A percentile compares a stretch with the other conserved stretches of the same genome.
phyloP scores from a whole-genome alignment of 1,140 invertebrate genomes.

The Temnothorax longispinosus region DNA sequence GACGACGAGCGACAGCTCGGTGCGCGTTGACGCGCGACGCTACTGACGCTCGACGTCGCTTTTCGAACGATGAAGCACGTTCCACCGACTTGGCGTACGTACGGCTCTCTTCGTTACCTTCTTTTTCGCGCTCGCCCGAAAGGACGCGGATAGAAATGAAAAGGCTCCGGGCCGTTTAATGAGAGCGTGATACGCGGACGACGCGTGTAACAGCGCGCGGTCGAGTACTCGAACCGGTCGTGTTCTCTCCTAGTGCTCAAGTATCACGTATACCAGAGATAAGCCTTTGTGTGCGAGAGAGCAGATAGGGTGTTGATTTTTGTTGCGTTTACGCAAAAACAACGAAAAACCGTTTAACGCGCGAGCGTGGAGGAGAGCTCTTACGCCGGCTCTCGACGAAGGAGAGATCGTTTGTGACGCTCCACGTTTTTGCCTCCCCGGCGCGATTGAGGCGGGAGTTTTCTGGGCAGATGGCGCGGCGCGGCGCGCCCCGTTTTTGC shows the following conservation, averaged over 20 bases:
- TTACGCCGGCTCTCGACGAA: constrained; percentile 40
- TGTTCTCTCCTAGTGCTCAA: not conserved
- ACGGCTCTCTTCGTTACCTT: not conserved
- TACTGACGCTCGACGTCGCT: not conserved
- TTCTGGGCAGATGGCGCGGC: constrained; percentile 41
- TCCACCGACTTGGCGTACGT: not conserved
- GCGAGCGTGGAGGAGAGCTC: constrained; percentile 28
- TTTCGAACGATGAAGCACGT: constrained; percentile 9
- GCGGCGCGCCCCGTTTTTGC: constrained; percentile 29
- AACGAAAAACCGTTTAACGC: constrained; percentile 41
- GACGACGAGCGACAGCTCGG: not conserved
- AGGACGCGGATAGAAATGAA: not conserved
- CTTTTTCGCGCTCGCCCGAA: constrained; percentile 29
- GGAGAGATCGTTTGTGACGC: constrained; percentile 55
- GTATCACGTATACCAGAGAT: constrained; percentile 50
- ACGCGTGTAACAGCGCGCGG: not conserved
- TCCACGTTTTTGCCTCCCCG: constrained; percentile 40
- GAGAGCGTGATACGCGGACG: constrained; percentile 17
- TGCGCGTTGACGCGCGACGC: not conserved
- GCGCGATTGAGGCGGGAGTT: constrained; percentile 48
- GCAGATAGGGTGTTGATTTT: constrained; percentile 38
- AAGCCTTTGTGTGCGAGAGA: constrained; percentile 37
- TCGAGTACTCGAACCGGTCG: not conserved
- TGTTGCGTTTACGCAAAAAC: constrained; percentile 41
- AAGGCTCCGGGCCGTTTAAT: constrained; percentile 28